Conservation (phyloP, 2,797 vertebrate genomes). For the Sebastes hubbsi region DNA sequence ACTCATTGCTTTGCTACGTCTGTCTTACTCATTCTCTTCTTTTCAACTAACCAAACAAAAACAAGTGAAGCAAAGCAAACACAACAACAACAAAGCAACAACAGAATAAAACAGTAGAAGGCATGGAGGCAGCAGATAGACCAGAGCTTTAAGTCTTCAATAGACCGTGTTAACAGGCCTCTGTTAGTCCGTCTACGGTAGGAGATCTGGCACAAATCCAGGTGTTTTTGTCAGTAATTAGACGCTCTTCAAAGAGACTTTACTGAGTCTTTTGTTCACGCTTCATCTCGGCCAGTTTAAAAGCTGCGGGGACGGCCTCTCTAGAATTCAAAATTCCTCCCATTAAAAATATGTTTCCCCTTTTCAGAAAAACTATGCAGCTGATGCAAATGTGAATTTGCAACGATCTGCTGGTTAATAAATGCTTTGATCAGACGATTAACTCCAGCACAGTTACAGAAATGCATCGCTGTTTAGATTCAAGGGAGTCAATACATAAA, state of each 20-base stretch:
- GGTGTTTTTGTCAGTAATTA: slow-evolving; percentile 66
- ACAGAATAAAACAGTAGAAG: slow-evolving; percentile 20
- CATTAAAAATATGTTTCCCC: not conserved
- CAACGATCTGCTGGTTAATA: slow-evolving; percentile 4
- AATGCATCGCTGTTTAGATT: not conserved
- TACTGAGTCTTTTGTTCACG: slow-evolving; percentile 53
- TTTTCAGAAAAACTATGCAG: not conserved
- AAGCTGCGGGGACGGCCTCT: slow-evolving; percentile 16
- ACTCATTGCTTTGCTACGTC: not conserved
- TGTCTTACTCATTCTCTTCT: not conserved
- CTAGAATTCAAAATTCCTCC: slow-evolving; percentile 12
- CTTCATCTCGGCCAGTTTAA: slow-evolving; percentile 52
- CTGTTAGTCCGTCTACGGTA: slow-evolving; percentile 36
- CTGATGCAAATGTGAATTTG: slow-evolving; percentile 24
- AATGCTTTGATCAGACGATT: slow-evolving; percentile 19
- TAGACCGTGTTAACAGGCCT: slow-evolving; percentile 45
- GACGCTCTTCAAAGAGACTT: slow-evolving; percentile 65
- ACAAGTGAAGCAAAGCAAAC: not conserved
- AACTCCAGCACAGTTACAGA: slow-evolving; percentile 3
- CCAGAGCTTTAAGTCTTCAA: slow-evolving; percentile 48
- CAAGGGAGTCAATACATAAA: not conserved
- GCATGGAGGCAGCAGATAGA: slow-evolving; percentile 35
- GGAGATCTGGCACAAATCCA: slow-evolving; percentile 62
- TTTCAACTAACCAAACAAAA: slow-evolving; percentile 5
- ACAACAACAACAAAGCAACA: slow-evolving; percentile 8